Conservation (phyloP, 2,888 invertebrate genomes). For the Caenorhabditis angaria region DNA sequence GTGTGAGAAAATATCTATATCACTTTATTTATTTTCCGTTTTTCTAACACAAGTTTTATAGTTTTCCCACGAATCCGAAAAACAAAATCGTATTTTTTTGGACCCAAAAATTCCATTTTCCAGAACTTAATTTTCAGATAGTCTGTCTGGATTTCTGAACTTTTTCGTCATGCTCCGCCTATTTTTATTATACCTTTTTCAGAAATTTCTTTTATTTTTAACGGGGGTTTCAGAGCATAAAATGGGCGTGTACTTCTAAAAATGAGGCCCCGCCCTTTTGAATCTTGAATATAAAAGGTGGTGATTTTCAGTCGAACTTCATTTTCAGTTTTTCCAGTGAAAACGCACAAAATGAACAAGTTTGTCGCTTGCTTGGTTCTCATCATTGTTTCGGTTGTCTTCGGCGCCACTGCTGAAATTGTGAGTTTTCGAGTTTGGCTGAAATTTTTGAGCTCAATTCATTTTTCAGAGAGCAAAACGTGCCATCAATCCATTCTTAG, state of each 20-base stretch:
- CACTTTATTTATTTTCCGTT: too few species aligned
- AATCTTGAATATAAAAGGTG: neutral
- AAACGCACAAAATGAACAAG: constrained; percentile 29
- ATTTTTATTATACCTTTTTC: neutral
- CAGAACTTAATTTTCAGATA: neutral
- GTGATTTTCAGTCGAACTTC: neutral
- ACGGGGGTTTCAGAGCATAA: neutral
- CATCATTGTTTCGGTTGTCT: constrained; percentile 22
- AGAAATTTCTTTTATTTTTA: neutral
- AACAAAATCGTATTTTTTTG: too few species aligned
- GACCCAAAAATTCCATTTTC: neutral
- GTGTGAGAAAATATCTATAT: too few species aligned
- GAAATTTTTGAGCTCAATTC: neutral
- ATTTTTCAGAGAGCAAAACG: constrained; percentile 49
- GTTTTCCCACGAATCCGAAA: too few species aligned
- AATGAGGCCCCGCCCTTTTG: neutral
- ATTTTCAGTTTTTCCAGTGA: constrained; percentile 5
- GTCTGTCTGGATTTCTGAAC: neutral
- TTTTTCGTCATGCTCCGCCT: neutral
- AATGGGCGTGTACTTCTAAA: constrained; percentile 1
- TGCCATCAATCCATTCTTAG: constrained; percentile 69
- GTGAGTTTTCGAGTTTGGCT: constrained; percentile 16
- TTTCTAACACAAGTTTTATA: too few species aligned
- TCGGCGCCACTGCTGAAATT: constrained; percentile 22
- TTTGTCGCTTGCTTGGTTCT: constrained; percentile 44